Evolutionary conservation across 2,113 vertebrate genomes (phyloP).

Genomic region (Xenopus laevis): DNA sequence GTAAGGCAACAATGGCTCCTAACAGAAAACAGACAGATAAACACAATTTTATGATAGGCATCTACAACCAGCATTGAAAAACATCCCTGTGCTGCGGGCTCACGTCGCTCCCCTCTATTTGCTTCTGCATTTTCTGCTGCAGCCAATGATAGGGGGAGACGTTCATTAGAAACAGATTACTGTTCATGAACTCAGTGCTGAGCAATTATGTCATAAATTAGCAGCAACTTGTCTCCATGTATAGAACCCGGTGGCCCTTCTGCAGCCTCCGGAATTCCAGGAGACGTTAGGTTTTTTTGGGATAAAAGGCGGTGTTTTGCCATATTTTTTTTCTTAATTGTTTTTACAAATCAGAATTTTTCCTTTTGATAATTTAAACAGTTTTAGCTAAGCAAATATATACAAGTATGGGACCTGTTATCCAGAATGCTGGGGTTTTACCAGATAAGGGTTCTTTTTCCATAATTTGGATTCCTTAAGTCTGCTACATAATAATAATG

Average conservation of each 20-base stretch:
- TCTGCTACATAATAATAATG: no score
- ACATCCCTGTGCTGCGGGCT: slow-evolving; percentile 25
- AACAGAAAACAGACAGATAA: slow-evolving; percentile 38
- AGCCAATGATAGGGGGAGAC: slow-evolving; percentile 25
- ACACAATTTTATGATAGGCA: slow-evolving; percentile 37
- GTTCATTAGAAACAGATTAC: slow-evolving; percentile 43
- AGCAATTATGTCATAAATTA: slow-evolving; percentile 42
- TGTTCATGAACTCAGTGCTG: slow-evolving; percentile 29
- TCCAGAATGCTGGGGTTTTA: no score
- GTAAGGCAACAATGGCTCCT: slow-evolving; percentile 16
- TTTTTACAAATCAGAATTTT: no score
- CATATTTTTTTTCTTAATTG: no score
- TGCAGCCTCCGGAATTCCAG: no score
- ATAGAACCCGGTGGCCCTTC: background rate
- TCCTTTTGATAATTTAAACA: no score
- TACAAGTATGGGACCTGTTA: no score
- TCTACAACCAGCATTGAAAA: slow-evolving; percentile 14
- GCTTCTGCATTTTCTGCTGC: background rate
- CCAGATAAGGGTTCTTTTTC: no score
- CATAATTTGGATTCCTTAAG: no score
- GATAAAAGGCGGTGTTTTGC: no score
- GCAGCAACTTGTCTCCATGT: slow-evolving; percentile 29
- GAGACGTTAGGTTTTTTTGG: no score
- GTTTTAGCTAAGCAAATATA: no score
- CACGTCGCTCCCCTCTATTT: background rate